Base-by-base conservation (phyloP, 2,888 invertebrate species). In the Copidosoma aretas region DNA sequence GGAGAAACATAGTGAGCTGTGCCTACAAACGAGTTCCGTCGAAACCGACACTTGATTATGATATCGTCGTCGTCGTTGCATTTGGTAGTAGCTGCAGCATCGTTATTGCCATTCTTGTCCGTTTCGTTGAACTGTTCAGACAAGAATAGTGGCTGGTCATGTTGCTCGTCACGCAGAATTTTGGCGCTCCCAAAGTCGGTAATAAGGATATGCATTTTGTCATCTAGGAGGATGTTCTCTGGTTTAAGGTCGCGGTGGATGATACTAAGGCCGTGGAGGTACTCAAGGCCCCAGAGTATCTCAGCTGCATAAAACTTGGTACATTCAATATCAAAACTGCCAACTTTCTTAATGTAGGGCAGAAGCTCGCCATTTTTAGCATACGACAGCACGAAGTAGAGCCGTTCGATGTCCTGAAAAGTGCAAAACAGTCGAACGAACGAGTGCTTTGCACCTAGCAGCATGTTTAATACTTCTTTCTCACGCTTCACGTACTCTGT, bases 1-100 rank as follows among this genome's bases (percentile, higher is more conserved):
- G 99, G 99, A 67, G 97, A 97, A 0, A 99, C 97, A 84, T 98
- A 99, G 83, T 98, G 98, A 1, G 99, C 98, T 15, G 98, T 99
- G 60, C 99, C 99, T 17, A 98, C 98, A 85, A 99, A 98, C 83
- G 94, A 94, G 78, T 91, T 91, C 77, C 89, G 89, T 70, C 93
- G 87, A 75, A 59, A 54, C 21, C 68, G 51, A 3, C 56, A 43
- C 32, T 32, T 32, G 32, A 32, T 32, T 8, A 5, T 32, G 19
- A 61, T 60, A 12, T 60, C 51, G 8, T n/a, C 14, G 41, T 43
- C 49, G 46, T 62, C 43, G 12, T 60, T 51, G 39, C 19, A 15
- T 5, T 49, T 49, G 3, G 2, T 4, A 4, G 15, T 19, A 49
- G 46, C 46, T 15, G 46, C n/a, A n/a, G 4, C n/a, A n/a, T 15